phyloP scores from a whole-genome alignment of 2,797 vertebrate genomes.

The Dromococcyx pavoninus region DNA sequence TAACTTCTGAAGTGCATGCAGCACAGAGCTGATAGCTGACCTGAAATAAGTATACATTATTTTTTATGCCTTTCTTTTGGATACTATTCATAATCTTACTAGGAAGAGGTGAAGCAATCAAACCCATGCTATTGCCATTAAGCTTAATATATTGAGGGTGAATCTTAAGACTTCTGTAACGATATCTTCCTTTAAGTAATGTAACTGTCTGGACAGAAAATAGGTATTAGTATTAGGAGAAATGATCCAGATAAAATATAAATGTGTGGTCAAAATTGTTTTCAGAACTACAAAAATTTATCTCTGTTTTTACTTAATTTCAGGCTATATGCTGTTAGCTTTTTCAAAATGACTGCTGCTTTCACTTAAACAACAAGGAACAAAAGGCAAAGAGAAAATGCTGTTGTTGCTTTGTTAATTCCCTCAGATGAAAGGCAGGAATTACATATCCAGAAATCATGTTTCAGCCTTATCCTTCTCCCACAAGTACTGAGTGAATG shows the following conservation, averaged over 20 bases:
- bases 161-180: background rate
- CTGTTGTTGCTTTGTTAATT: slow-evolving; percentile 19
- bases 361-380: background rate
- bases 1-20: background rate
- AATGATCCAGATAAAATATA: background rate
- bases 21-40: background rate
- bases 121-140: background rate
- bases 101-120: background rate
- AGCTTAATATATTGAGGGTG: background rate
- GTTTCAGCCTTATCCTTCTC: background rate
- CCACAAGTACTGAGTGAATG: background rate
- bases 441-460: background rate
- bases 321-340: background rate
- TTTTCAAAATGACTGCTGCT: background rate
- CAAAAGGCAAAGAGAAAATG: background rate
- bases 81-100: background rate
- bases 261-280: background rate
- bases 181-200: background rate
- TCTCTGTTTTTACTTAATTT: background rate
- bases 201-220: background rate
- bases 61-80: background rate
- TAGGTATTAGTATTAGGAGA: background rate
- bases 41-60: background rate
- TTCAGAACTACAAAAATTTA: background rate
- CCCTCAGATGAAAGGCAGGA: slow-evolving; percentile 19